Evolutionary conservation across 35 echinoderm and acorn worm species (phyloP).

Genomic region (Heliocidaris tuberculata): DNA sequence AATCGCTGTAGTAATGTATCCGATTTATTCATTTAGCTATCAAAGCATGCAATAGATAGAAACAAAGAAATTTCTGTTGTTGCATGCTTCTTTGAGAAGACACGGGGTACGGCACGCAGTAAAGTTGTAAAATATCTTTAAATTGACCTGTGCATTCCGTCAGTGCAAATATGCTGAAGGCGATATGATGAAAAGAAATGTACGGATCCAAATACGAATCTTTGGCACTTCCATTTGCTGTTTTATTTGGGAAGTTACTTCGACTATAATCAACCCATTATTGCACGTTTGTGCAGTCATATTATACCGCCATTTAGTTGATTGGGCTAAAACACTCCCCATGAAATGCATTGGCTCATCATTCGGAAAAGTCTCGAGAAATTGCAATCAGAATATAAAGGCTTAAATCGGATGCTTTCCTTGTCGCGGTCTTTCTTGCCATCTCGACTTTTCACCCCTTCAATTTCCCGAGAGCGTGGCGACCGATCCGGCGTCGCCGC

Average conservation of each 20-base stretch:
- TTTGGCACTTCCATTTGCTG: background rate
- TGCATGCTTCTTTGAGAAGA: too few relatives aligned
- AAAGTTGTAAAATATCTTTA: too few relatives aligned
- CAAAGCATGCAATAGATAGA: too few relatives aligned
- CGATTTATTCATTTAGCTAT: too few relatives aligned
- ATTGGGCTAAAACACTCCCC: background rate
- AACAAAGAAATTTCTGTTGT: too few relatives aligned
- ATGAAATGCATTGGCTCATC: background rate
- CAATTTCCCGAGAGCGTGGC: conserved; percentile 49
- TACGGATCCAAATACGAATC: background rate
- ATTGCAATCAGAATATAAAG: background rate
- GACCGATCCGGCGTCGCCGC: conserved; percentile 29
- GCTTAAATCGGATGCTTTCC: background rate
- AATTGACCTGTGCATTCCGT: background rate
- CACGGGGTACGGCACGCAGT: too few relatives aligned
- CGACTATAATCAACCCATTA: background rate
- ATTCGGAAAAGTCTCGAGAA: background rate
- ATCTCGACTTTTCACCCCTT: conserved; percentile 49
- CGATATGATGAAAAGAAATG: background rate
- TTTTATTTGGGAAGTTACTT: background rate
- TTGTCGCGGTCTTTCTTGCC: conserved; percentile 23
- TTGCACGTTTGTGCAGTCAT: background rate
- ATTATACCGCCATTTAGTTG: background rate
- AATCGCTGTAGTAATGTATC: too few relatives aligned
- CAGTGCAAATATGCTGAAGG: background rate